A percentile compares a stretch with the other conserved stretches of the same genome.
These are phyloP conservation scores for Helobdella robusta DNA, from an alignment of 2,888 invertebrate species.

Conservation along the genomic window DNA sequence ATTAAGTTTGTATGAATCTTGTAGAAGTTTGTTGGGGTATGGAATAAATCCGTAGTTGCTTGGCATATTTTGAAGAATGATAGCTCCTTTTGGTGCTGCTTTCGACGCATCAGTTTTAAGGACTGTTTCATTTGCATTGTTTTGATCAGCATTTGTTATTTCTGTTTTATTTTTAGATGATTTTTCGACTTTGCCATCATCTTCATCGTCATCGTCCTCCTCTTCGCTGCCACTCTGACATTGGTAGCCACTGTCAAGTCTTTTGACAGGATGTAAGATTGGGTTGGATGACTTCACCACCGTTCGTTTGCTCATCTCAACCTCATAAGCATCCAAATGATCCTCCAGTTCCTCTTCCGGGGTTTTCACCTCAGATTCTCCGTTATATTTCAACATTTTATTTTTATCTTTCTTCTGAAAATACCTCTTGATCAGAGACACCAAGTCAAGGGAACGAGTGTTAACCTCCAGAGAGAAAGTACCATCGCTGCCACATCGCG, in stretches of 20 bases:
- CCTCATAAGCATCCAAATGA: slow-evolving; percentile 6
- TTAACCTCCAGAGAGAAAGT: neutral
- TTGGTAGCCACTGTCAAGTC: neutral
- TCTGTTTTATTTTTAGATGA: no score
- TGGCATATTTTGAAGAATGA: no score
- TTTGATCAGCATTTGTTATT: no score
- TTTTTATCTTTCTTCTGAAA: neutral
- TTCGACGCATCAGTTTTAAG: no score
- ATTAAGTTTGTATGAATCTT: no score
- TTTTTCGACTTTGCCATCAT: neutral
- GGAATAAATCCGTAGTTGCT: no score
- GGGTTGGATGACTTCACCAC: slow-evolving; percentile 19
- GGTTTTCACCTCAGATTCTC: neutral
- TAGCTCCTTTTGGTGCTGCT: no score
- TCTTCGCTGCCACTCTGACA: neutral
- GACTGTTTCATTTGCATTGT: no score
- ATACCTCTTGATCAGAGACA: neutral
- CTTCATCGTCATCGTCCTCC: slow-evolving; percentile 2
- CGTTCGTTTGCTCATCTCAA: neutral
- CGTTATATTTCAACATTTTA: neutral
- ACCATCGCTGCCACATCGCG: neutral
- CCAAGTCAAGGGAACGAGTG: neutral
- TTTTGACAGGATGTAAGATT: slow-evolving; percentile 3
- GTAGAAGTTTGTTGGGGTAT: no score
- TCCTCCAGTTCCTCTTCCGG: neutral